Conservation (phyloP, 2,113 vertebrate species). For the Stegostoma tigrinum region DNA sequence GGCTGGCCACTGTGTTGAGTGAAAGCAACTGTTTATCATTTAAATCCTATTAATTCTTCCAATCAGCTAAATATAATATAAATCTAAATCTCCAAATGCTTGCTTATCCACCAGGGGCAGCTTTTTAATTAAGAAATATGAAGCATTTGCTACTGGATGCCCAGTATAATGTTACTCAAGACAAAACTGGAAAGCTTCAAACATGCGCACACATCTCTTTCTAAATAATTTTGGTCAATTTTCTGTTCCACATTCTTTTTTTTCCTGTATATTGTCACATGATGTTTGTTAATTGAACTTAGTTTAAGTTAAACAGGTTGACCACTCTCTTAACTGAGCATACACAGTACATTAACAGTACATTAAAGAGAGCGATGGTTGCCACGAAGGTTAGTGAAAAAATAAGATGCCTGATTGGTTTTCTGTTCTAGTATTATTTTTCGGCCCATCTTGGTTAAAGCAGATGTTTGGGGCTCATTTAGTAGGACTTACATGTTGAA, state of each 20-base stretch:
- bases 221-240: background rate
- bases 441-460: background rate
- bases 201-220: background rate
- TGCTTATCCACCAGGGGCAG: background rate
- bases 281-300: background rate
- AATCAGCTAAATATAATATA: background rate
- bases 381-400: background rate
- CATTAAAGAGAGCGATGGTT: background rate
- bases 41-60: constrained; percentile 19
- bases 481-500: no score
- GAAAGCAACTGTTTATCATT: constrained; percentile 38
- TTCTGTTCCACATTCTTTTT: background rate
- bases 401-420: background rate
- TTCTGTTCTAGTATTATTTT: no score
- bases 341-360: background rate
- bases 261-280: background rate
- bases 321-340: background rate
- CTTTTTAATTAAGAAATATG: background rate
- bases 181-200: background rate
- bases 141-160: background rate
- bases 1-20: constrained; percentile 45
- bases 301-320: background rate
- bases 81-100: background rate
- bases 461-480: no score
- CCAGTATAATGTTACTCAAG: background rate